Conservation (phyloP, 2,797 vertebrate species). For the Emys orbicularis region DNA sequence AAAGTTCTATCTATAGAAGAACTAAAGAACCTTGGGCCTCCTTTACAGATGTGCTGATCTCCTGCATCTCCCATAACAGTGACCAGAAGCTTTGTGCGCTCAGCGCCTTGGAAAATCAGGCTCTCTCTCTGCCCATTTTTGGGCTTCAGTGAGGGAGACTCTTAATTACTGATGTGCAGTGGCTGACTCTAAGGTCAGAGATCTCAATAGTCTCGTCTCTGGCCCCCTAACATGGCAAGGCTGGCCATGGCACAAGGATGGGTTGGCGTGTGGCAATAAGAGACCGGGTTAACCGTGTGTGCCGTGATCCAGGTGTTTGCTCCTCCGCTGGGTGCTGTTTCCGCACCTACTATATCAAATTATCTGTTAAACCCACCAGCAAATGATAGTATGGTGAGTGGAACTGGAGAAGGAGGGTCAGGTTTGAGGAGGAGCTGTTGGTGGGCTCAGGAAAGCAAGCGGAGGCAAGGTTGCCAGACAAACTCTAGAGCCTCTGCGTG, state of each 20-base stretch:
- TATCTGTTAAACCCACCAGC: neutral
- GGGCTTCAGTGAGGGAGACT: neutral
- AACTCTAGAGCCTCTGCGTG: accelerated
- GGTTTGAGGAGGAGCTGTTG: too few species aligned
- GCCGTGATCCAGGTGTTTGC: neutral
- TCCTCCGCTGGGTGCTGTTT: neutral
- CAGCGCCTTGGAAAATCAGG: accelerated
- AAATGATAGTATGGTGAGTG: neutral
- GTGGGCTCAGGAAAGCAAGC: neutral
- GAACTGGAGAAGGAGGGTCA: neutral
- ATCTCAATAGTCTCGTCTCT: accelerated
- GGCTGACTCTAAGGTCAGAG: neutral
- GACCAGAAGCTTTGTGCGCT: neutral
- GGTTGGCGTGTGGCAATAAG: neutral
- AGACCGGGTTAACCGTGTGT: accelerated
- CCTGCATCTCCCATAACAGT: too few species aligned
- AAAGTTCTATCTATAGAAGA: neutral
- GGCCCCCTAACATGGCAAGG: neutral
- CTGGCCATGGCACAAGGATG: neutral
- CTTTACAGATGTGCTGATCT: accelerated
- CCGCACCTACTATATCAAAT: neutral
- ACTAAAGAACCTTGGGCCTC: neutral
- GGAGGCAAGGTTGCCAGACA: neutral
- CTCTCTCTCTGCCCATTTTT: neutral
- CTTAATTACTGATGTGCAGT: neutral